Base-by-base conservation (phyloP, 1,140 invertebrate species). In the Heliconius hewitsoni region DNA sequence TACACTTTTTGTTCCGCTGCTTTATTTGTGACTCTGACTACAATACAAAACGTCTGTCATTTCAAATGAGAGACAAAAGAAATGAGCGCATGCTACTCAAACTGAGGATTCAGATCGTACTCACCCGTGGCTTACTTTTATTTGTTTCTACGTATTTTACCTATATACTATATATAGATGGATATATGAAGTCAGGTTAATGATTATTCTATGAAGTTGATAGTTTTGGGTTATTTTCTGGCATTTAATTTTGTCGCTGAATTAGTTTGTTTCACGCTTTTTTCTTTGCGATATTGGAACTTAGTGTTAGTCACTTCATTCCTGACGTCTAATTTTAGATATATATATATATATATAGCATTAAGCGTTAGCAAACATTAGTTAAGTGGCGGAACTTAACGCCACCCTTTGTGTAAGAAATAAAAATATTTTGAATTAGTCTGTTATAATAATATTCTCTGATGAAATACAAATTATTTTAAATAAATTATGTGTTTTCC, bases 21-120 rank as follows among this genome's bases (percentile, higher is more conserved):
- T 71, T 77, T 77, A 77, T 66, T 77, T 77, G 75, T 52, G 42
- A 70, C 66, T 76, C 66, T 71, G 42, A 70, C 75, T 52, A 71
- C 75, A 77, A 71, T 77, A 71, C 75, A 60, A 77, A 77, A 52
- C 66, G 66, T 50, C 75, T 77, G 75, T 77, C 75, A 77, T 77
- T 77, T 77, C 75, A 71, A 77, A 77, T 77, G 75, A 77, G 66
- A 77, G 66, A 77, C 75, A 77, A 77, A 76, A 77, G 75, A 77
- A 77, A 42, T 66, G 39, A 71, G 75, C 30, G 30, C 74, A 75
- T 66, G 30, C 74, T 76, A 50, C 75, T 71, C 42, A 46, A 77
- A 50, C 66, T 77, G 57, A 77, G 66, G 46, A 52, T 70, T 77
- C 75, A 77, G 34, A 60, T 46, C 27, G 34, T 71, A 71, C 23